Conservation (phyloP, 2,797 vertebrate species). For the Spinibarbus caldwelli region DNA sequence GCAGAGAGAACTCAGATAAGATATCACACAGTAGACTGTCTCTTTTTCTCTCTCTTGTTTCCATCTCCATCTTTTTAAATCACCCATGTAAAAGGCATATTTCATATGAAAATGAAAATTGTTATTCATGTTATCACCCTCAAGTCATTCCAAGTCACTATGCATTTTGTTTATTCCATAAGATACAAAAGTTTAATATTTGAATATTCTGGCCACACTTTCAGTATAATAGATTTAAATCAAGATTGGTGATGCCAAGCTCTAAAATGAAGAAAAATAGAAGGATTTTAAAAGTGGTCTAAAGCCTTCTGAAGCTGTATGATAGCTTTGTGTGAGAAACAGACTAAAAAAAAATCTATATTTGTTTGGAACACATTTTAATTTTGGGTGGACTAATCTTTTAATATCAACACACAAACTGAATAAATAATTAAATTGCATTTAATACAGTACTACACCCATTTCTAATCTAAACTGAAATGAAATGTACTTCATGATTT, state of each 20-base stretch:
- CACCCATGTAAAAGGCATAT: background rate
- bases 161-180: background rate
- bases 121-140: background rate
- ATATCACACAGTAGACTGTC: background rate
- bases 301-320: background rate
- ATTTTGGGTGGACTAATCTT: background rate
- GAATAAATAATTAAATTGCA: background rate
- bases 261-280: background rate
- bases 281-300: background rate
- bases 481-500: slow-evolving; percentile 9
- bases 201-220: background rate
- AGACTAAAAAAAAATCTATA: background rate
- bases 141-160: background rate
- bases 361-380: too few relatives aligned
- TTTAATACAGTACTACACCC: background rate
- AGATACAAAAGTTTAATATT: background rate
- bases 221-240: background rate
- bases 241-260: background rate
- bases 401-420: background rate
- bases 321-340: background rate
- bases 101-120: background rate
- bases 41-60: background rate
- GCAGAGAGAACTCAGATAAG: background rate
- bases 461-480: slow-evolving; percentile 13
- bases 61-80: background rate